phyloP scores from a whole-genome alignment of 1,140 invertebrate genomes.

The Aphis craccivora region DNA sequence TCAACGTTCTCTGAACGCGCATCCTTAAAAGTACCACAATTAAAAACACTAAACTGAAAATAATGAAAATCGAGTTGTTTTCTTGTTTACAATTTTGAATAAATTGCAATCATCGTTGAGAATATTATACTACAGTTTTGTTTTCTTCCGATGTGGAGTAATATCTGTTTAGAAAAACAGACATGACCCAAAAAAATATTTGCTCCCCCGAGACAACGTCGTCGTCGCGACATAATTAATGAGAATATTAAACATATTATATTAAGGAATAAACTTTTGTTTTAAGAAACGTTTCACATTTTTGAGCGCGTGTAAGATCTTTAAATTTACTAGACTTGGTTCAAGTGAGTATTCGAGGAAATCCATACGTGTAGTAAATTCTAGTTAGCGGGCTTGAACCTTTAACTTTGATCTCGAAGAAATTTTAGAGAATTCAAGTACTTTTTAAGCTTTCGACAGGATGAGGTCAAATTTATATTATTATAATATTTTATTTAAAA shows the following conservation, averaged over 20 bases:
- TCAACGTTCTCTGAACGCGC: not conserved
- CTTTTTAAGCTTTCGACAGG: too few relatives aligned
- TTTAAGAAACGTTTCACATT: not conserved
- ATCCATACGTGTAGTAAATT: not conserved
- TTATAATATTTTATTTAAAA: not conserved
- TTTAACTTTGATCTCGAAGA: not conserved
- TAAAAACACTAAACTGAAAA: not conserved
- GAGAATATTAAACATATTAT: not conserved
- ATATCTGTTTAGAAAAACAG: not conserved
- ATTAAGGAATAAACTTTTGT: not conserved
- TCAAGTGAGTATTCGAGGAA: not conserved
- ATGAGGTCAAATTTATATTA: not conserved
- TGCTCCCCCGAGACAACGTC: not conserved
- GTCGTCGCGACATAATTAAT: not conserved
- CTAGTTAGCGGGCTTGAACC: not conserved
- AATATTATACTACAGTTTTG: not conserved
- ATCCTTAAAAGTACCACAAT: not conserved
- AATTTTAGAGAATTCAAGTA: not conserved
- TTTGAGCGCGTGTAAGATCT: not conserved
- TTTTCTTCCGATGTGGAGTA: not conserved
- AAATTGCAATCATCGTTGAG: not conserved
- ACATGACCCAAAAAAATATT: not conserved
- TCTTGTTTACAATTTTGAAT: not conserved
- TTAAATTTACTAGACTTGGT: not conserved
- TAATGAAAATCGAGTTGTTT: not conserved